Percentiles rank a stretch among this genome's conserved stretches.
These are phyloP conservation scores for Metopolophium dirhodum DNA, from an alignment of 1,140 invertebrate genomes.

Conservation along the genomic window DNA sequence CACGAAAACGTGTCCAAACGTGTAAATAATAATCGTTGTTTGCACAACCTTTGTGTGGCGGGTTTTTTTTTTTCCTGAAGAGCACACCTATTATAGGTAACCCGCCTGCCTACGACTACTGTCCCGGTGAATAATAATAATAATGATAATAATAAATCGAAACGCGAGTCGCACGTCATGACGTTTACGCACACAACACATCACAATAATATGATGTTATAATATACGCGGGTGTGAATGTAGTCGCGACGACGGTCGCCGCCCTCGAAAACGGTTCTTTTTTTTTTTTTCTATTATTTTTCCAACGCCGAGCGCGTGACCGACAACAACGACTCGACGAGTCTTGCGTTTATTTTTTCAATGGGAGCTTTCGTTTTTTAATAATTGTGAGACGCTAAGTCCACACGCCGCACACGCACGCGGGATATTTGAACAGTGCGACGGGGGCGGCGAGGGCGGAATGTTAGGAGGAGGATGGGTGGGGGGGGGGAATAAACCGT, in stretches of 20 bases:
- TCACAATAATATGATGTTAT: background rate
- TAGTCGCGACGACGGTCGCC: background rate
- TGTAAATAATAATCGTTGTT: slow-evolving; percentile 49
- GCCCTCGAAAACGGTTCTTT: background rate
- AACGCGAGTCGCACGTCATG: background rate
- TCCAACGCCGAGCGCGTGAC: background rate
- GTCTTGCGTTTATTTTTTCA: slow-evolving; percentile 7
- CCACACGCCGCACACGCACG: background rate
- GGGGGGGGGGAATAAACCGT: background rate
- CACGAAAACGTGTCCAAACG: slow-evolving; percentile 22
- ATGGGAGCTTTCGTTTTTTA: slow-evolving; percentile 4
- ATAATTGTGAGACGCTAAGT: background rate
- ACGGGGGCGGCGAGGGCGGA: background rate
- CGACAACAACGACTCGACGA: background rate
- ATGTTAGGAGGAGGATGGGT: no score
- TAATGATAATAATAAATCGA: background rate
- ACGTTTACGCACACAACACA: background rate
- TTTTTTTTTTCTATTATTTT: background rate
- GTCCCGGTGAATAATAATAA: background rate
- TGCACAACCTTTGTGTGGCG: slow-evolving; percentile 14
- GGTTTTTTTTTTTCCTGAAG: slow-evolving; percentile 12
- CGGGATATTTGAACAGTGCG: background rate
- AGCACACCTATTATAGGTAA: background rate
- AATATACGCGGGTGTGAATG: background rate
- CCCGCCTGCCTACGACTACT: background rate